phyloP scores from a whole-genome alignment of 2,888 invertebrate species.

The Conchocele bisecta region DNA sequence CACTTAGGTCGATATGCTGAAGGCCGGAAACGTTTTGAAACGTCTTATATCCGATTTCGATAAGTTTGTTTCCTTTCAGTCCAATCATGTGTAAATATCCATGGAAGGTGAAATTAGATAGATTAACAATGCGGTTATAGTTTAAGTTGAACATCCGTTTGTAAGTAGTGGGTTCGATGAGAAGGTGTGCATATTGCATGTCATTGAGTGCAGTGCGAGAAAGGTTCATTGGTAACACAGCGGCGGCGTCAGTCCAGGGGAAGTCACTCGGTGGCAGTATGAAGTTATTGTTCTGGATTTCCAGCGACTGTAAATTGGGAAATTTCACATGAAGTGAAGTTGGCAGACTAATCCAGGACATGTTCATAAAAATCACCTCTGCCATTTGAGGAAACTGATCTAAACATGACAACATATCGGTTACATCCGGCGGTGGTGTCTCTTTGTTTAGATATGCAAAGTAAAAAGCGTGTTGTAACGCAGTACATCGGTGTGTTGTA shows the following conservation, averaged over 20 bases:
- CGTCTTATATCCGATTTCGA: neutral
- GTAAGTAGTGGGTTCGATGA: slow-evolving; percentile 15
- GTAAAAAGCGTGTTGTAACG: neutral
- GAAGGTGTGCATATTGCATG: neutral
- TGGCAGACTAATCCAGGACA: slow-evolving; percentile 7
- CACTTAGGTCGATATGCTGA: slow-evolving; percentile 25
- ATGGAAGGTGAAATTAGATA: slow-evolving; percentile 14
- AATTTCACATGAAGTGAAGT: slow-evolving; percentile 5
- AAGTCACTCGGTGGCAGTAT: slow-evolving; percentile 14
- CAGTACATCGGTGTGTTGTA: no score
- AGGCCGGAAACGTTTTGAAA: slow-evolving; percentile 24
- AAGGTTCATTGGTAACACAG: slow-evolving; percentile 19
- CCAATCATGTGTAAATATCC: slow-evolving; percentile 30
- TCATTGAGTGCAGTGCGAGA: slow-evolving; percentile 20
- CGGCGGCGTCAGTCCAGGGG: slow-evolving; percentile 20
- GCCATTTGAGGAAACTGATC: slow-evolving; percentile 13
- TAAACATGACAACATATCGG: neutral
- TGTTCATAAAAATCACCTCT: slow-evolving; percentile 22
- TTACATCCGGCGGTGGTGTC: neutral
- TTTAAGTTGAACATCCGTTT: slow-evolving; percentile 12
- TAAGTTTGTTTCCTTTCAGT: slow-evolving; percentile 19
- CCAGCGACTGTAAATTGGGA: slow-evolving; percentile 30
- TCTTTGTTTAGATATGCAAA: neutral
- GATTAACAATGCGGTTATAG: slow-evolving; percentile 15
- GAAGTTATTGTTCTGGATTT: slow-evolving; percentile 20